Percentiles rank a stretch among this genome's conserved stretches.
phyloP scores from a whole-genome alignment of 1,140 invertebrate species.

The Homalodisca vitripennis region DNA sequence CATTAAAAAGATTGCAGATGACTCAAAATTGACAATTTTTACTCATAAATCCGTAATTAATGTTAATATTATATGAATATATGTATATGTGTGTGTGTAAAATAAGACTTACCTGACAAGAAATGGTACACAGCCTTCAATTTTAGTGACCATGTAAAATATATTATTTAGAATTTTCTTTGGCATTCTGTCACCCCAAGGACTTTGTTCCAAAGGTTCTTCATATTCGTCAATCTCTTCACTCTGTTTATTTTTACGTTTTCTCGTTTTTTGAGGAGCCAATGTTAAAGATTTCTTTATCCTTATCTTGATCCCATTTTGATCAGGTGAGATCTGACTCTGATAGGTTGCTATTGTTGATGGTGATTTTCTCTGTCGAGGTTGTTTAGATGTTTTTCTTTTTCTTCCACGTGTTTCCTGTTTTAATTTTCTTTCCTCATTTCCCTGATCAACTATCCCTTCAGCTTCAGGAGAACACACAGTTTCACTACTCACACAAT shows the following conservation, averaged over 20 bases:
- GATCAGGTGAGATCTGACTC: conserved; percentile 59
- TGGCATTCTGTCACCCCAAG: conserved; percentile 61
- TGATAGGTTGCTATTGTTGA: conserved; percentile 49
- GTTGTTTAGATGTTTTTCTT: conserved; percentile 34
- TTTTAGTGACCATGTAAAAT: conserved; percentile 62
- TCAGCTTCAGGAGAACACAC: conserved; percentile 39
- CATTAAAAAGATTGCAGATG: too few relatives aligned
- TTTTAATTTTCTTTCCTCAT: conserved; percentile 22
- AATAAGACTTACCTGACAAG: conserved; percentile 67
- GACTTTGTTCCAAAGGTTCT: conserved; percentile 54
- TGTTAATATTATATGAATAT: too few relatives aligned
- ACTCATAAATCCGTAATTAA: too few relatives aligned
- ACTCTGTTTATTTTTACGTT: conserved; percentile 40
- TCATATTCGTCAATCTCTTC: conserved; percentile 40
- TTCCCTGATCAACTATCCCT: neutral
- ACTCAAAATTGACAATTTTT: too few relatives aligned
- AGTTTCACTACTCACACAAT: conserved; percentile 41
- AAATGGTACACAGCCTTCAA: conserved; percentile 69
- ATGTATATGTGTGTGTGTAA: too few relatives aligned
- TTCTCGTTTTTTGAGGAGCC: conserved; percentile 39
- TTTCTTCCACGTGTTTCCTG: conserved; percentile 38
- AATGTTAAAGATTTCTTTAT: conserved; percentile 57
- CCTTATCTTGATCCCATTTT: conserved; percentile 61
- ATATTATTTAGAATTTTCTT: conserved; percentile 65
- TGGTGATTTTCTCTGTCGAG: conserved; percentile 27